Evolutionary conservation across 2,113 vertebrate species (phyloP).

Genomic region (Nesogale talazaci): DNA sequence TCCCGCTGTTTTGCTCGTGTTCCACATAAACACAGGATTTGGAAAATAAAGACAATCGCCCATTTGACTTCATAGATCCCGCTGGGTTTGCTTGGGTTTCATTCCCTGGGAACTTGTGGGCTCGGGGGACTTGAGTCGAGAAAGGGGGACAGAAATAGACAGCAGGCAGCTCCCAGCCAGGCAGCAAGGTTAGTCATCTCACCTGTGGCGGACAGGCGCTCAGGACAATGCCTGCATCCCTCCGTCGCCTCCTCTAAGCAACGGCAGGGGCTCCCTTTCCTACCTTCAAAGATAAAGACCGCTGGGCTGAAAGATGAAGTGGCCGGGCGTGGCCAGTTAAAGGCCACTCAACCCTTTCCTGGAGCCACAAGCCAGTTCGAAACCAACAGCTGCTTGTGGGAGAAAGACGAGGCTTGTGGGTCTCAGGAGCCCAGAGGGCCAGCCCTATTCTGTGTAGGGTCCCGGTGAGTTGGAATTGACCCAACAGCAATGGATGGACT

Average conservation of each 20-base stretch:
- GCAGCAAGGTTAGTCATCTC: not conserved
- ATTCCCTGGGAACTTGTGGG: not conserved
- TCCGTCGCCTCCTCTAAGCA: not conserved
- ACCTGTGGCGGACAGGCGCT: not conserved
- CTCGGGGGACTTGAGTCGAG: not conserved
- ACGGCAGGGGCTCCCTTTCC: no score
- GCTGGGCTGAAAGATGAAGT: no score
- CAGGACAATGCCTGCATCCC: accelerated
- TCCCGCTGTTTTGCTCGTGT: constrained; percentile 65
- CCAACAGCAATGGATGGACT: no score
- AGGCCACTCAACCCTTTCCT: no score
- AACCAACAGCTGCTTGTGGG: no score
- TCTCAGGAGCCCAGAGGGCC: no score
- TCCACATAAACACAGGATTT: constrained; percentile 63
- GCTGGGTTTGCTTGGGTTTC: not conserved
- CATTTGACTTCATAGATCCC: constrained; percentile 67
- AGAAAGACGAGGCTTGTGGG: not conserved
- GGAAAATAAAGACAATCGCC: constrained; percentile 46
- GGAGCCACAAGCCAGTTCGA: not conserved
- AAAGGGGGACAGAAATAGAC: not conserved
- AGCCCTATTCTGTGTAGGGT: no score
- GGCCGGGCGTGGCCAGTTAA: no score
- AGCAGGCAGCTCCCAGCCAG: no score
- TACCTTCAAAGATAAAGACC: no score
- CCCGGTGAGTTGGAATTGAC: no score